Evolutionary conservation across 2,797 vertebrate genomes (phyloP), one percentile per base, ranked within the genome.

Genomic region (Megalops cyprinoides): DNA sequence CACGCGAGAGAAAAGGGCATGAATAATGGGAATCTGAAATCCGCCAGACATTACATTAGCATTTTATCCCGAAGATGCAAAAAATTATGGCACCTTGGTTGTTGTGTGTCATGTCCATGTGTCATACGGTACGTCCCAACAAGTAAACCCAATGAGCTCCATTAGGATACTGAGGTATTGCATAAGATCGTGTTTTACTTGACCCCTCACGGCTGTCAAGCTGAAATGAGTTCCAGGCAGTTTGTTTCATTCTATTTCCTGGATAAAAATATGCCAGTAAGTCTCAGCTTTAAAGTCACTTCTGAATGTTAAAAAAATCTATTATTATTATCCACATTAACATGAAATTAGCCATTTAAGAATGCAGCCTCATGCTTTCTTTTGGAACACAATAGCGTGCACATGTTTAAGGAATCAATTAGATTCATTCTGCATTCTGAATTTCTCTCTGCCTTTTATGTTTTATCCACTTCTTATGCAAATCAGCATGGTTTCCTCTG

Each of bases 101-200:
- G 34, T 37, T 14, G 12, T 73, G 79, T 42, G 25, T 79, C 48
- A 55, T 44, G 15, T 73, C 12, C 18, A 71, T 79, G 62, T 56
- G 55, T 20, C 28, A 71, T 71, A 75, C 39, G 56, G 31, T 74
- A 28, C 39, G 42, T 60, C n/a, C 48, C 15, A 56, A 80, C 31
- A 74, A 60, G 37, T 31, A 48, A 62, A 80, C 37, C 34, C 44
- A 58, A 56, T 44, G 53, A 74, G 69, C 56, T 74, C 34, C 37
- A 42, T 48, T 37, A 58, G 37, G n/a, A 31, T 14, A n/a, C 51
- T 1, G 51, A 58, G 78, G 79, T 28, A 46, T 48, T 75, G 46
- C 48, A 67, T 74, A 74, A 80, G 67, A 74, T 74, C 56, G 44
- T 49, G 71, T 48, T 74, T 74, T 58, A 80, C 46, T 80, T n/a